These are phyloP conservation scores for Sminthopsis crassicaudata DNA, from an alignment of 2,113 vertebrate species.

Conservation along the genomic window DNA sequence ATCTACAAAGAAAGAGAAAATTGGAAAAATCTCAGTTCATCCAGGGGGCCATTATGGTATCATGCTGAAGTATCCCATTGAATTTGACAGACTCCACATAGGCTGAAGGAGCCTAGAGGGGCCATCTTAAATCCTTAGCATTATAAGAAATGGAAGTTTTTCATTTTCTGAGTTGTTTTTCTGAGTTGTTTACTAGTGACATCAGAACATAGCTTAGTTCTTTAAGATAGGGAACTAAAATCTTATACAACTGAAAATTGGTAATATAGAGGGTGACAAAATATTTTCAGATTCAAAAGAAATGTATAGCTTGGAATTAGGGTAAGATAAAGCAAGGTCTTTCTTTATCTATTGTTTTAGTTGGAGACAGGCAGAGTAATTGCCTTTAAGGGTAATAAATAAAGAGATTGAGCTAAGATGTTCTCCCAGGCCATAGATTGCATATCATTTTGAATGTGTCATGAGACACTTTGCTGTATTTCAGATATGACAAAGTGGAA, in stretches of 20 bases:
- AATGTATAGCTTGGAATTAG: background rate
- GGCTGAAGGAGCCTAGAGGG: background rate
- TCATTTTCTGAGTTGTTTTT: background rate
- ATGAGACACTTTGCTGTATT: background rate
- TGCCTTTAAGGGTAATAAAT: background rate
- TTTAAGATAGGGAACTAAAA: background rate
- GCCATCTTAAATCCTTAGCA: background rate
- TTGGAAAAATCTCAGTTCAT: slow-evolving; percentile 18
- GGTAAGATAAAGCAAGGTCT: background rate
- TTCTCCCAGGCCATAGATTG: background rate
- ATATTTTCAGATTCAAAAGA: background rate
- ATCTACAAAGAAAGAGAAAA: slow-evolving; percentile 3
- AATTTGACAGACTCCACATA: background rate
- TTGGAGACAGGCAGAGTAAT: background rate
- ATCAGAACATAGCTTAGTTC: background rate
- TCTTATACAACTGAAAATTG: background rate
- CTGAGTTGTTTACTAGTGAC: background rate
- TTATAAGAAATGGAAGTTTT: background rate
- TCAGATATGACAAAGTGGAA: no score
- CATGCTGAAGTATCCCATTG: background rate
- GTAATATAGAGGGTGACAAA: background rate
- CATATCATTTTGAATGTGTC: background rate
- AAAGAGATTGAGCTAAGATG: background rate
- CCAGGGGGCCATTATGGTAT: background rate
- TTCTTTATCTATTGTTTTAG: background rate